A percentile compares a stretch with the other conserved stretches of the same genome.
phyloP scores from a whole-genome alignment of 2,113 vertebrate species.

The Willisornis vidua region DNA sequence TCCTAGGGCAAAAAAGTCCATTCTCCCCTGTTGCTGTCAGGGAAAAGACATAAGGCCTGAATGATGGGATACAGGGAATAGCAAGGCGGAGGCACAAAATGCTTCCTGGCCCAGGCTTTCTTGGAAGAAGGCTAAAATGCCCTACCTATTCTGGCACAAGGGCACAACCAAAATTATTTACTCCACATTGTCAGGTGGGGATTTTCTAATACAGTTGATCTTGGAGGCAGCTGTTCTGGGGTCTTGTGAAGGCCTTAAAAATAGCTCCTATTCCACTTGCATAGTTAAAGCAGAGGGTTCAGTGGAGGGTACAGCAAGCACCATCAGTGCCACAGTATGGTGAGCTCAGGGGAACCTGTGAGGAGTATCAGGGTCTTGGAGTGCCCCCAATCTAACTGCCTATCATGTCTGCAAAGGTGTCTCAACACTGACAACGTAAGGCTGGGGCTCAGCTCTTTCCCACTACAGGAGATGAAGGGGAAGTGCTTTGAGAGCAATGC shows the following conservation, averaged over 20 bases:
- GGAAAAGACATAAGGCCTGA: not conserved
- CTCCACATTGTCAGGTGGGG: not conserved
- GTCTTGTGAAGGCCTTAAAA: not conserved
- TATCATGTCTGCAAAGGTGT: not conserved
- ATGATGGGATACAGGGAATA: not conserved
- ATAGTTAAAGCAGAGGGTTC: not conserved
- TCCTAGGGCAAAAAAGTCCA: not conserved
- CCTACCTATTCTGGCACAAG: not conserved
- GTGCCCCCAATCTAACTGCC: not conserved
- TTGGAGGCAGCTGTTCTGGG: not conserved
- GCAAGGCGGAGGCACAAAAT: not conserved
- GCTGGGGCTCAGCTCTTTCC: not conserved
- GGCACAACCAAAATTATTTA: not conserved
- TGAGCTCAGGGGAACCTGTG: not conserved
- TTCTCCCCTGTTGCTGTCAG: not conserved
- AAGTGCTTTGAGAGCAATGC: not conserved
- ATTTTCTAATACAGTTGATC: not conserved
- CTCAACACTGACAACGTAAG: fast-evolving
- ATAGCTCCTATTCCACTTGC: not conserved
- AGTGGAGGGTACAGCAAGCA: not conserved
- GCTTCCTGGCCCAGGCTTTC: not conserved
- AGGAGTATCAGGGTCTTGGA: fast-evolving
- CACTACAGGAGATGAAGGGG: fast-evolving
- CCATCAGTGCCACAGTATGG: fast-evolving
- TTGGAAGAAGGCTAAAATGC: not conserved